Evolutionary conservation across 2,888 invertebrate genomes (phyloP).

Genomic region (Himalopsyche tibetana): DNA sequence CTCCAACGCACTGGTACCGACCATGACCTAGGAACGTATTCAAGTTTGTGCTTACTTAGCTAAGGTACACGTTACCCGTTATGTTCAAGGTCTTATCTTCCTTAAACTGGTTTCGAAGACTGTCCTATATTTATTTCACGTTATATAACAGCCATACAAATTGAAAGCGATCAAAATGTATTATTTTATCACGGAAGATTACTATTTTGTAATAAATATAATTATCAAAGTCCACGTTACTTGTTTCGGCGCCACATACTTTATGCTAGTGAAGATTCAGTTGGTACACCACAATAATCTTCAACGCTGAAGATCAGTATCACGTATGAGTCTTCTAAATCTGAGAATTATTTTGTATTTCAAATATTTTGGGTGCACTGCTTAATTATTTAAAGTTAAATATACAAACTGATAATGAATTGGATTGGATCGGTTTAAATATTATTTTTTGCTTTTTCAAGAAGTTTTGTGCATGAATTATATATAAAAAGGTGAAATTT

Average conservation of each 20-base stretch:
- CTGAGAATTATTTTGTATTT: too few species aligned
- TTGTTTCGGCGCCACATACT: too few species aligned
- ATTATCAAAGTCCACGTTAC: too few species aligned
- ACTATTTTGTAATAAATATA: not conserved
- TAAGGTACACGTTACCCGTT: not conserved
- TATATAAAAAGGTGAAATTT: too few species aligned
- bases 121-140: constrained; percentile 3
- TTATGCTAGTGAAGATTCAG: too few species aligned
- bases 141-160: not conserved
- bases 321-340: too few species aligned
- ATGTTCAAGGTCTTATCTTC: constrained; percentile 16
- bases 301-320: not conserved
- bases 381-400: too few species aligned
- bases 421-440: too few species aligned
- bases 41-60: constrained; percentile 9
- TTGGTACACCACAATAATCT: not conserved
- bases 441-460: too few species aligned
- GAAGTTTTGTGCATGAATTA: too few species aligned
- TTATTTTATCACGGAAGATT: not conserved
- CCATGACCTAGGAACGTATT: constrained; percentile 30
- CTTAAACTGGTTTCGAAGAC: constrained; percentile 39
- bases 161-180: not conserved
- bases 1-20: not conserved
- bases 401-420: too few species aligned
- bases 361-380: too few species aligned